These are phyloP conservation scores for Pseudocheirus occidentalis DNA, from an alignment of 2,797 vertebrate genomes.

Conservation along the genomic window DNA sequence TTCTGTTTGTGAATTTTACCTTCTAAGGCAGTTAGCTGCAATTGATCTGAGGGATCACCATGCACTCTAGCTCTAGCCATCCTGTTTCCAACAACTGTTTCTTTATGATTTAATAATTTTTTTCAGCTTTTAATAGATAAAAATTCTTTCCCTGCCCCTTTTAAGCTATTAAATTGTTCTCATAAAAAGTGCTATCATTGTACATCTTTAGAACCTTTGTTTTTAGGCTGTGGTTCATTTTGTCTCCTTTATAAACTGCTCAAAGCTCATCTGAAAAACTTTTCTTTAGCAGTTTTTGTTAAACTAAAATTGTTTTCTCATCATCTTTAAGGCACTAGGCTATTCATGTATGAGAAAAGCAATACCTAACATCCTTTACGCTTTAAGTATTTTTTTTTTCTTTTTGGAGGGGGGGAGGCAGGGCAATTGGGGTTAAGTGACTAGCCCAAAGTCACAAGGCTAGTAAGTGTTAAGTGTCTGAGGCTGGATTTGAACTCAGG, in stretches of 20 bases:
- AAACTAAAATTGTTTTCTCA: neutral
- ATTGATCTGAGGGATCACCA: neutral
- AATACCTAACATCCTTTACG: neutral
- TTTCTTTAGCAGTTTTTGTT: neutral
- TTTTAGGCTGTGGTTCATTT: neutral
- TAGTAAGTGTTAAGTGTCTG: too few species aligned
- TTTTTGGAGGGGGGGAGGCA: too few species aligned
- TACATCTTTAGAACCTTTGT: neutral
- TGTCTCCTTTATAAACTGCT: neutral
- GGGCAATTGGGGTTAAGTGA: too few species aligned
- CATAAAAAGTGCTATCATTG: neutral
- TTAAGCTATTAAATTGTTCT: neutral
- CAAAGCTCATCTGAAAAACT: neutral
- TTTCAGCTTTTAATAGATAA: neutral
- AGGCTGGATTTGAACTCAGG: too few species aligned
- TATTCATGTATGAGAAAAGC: neutral
- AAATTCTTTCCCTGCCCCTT: neutral
- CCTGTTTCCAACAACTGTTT: neutral
- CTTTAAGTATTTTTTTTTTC: too few species aligned
- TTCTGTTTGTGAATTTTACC: too few species aligned
- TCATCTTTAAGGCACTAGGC: neutral
- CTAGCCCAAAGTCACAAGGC: too few species aligned
- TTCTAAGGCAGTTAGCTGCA: neutral
- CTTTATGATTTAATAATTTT: neutral
- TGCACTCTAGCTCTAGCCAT: neutral